Percentiles rank a stretch among this genome's conserved stretches.
phyloP scores from a whole-genome alignment of 1,140 invertebrate genomes.

The Pogonognathellus flavescens region DNA sequence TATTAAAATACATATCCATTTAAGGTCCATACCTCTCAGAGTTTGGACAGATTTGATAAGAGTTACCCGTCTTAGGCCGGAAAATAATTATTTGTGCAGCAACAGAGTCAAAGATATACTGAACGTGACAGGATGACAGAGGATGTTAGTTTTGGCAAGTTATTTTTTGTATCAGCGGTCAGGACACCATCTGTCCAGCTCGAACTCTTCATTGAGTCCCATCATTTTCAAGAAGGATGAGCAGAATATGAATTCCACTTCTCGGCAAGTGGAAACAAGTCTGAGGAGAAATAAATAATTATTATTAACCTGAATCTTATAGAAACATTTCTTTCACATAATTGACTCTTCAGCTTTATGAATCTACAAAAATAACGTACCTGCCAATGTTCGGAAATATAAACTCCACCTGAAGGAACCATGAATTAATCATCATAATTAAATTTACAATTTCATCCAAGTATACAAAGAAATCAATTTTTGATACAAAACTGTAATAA shows the following conservation, averaged over 20 bases:
- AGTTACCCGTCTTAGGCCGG: too few species aligned
- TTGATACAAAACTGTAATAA: neutral
- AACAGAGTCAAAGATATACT: too few species aligned
- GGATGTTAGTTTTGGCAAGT: neutral
- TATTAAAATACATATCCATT: too few species aligned
- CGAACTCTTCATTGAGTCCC: slow-evolving; percentile 56
- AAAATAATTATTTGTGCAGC: too few species aligned
- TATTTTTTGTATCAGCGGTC: slow-evolving; percentile 1
- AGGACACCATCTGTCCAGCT: slow-evolving; percentile 5
- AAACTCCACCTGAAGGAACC: slow-evolving; percentile 14
- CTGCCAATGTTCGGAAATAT: slow-evolving; percentile 37
- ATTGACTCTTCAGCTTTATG: too few species aligned
- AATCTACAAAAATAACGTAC: too few species aligned
- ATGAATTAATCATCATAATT: neutral
- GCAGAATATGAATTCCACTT: slow-evolving; percentile 53
- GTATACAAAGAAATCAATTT: too few species aligned
- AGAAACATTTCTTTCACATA: slow-evolving; percentile 29
- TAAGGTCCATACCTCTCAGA: too few species aligned
- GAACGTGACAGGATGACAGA: too few species aligned
- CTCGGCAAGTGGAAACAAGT: slow-evolving; percentile 48
- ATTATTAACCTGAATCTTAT: too few species aligned
- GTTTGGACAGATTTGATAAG: too few species aligned
- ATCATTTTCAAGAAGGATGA: slow-evolving; percentile 49
- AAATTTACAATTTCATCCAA: neutral
- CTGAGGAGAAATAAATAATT: neutral